phyloP scores from a whole-genome alignment of 2,888 invertebrate genomes.

The Caenorhabditis angaria region DNA sequence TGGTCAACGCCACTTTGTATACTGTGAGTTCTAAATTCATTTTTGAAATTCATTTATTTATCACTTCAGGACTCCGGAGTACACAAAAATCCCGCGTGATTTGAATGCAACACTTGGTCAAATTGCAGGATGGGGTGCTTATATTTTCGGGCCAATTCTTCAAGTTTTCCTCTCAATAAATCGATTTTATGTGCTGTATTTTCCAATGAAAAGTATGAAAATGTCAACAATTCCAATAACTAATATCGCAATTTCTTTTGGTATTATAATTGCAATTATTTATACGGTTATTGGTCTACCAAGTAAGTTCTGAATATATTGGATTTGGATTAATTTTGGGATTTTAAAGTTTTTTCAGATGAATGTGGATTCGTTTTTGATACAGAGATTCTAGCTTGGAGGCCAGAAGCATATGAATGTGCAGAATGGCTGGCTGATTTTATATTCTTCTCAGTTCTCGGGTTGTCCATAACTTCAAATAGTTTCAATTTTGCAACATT shows the following conservation, averaged over 20 bases:
- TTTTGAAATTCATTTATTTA: neutral
- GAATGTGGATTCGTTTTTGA: constrained; percentile 38
- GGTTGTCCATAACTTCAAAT: constrained; percentile 22
- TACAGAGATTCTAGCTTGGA: constrained; percentile 30
- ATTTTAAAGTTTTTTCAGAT: constrained; percentile 11
- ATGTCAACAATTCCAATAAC: constrained; percentile 11
- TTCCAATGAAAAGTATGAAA: constrained; percentile 13
- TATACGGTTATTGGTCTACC: neutral
- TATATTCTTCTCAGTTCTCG: neutral
- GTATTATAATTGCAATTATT: constrained; percentile 21
- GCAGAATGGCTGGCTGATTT: neutral
- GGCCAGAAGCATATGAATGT: constrained; percentile 11
- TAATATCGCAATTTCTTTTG: constrained; percentile 21
- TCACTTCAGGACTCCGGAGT: constrained; percentile 2
- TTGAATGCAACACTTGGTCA: constrained; percentile 42
- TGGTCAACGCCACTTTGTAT: constrained; percentile 39
- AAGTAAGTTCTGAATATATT: neutral
- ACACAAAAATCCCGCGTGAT: constrained; percentile 20
- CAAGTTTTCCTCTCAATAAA: constrained; percentile 38
- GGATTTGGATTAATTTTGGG: neutral
- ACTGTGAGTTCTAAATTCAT: constrained; percentile 16
- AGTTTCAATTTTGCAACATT: constrained; percentile 38
- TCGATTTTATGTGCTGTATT: constrained; percentile 42
- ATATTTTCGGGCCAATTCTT: constrained; percentile 39
- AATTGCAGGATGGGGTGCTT: constrained; percentile 51